phyloP scores from a whole-genome alignment of 2,113 vertebrate genomes.

The Cebidichthys violaceus region DNA sequence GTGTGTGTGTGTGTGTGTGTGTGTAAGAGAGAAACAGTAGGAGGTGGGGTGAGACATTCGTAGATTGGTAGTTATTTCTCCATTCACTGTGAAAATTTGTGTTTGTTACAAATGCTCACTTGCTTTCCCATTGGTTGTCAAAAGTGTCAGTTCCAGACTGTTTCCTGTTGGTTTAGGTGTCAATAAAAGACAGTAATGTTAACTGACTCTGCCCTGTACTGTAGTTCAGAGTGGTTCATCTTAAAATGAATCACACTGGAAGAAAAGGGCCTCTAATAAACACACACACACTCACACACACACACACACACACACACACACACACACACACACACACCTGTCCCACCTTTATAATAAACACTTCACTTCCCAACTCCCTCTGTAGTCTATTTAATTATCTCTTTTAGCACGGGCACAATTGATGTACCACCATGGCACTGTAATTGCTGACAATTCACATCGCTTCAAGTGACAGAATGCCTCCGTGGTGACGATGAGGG shows the following conservation, averaged over 20 bases:
- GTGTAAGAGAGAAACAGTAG: conserved; percentile 13
- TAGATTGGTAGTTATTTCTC: neutral
- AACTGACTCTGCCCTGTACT: neutral
- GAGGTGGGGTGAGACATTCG: conserved; percentile 1
- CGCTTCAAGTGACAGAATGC: conserved; percentile 38
- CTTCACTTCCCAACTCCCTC: conserved; percentile 44
- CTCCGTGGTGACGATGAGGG: conserved; percentile 36
- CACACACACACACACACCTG: conserved; percentile 36
- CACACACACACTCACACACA: conserved; percentile 21
- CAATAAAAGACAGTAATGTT: neutral
- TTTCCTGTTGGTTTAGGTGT: neutral
- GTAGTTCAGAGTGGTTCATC: neutral
- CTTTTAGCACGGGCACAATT: conserved; percentile 40
- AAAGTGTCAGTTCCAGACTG: neutral
- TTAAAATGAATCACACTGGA: conserved; percentile 26
- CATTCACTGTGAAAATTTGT: neutral
- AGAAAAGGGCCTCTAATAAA: neutral
- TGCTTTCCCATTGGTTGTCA: neutral
- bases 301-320: conserved; percentile 38
- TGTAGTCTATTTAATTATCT: conserved; percentile 67
- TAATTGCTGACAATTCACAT: conserved; percentile 62
- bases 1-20: conserved; percentile 19
- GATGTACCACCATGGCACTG: conserved; percentile 23
- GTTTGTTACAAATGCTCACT: neutral
- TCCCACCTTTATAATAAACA: conserved; percentile 30